Evolutionary conservation across 2,888 invertebrate genomes (phyloP).

Genomic region (Metopia argyrocephala): DNA sequence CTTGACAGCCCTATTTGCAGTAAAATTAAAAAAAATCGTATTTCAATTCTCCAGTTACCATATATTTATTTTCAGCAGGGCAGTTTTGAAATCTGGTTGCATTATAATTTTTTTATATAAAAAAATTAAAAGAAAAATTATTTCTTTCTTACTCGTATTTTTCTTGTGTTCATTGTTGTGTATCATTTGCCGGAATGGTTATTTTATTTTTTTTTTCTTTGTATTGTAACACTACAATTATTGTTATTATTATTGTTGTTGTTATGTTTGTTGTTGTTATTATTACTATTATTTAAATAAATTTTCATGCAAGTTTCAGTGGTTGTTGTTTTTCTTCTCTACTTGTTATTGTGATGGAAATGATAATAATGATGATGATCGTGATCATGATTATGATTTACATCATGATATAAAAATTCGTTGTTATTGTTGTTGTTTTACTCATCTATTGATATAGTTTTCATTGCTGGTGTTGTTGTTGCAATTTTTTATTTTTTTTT

Average conservation of each 20-base stretch:
- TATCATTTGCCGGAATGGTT: constrained; percentile 24
- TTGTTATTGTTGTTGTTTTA: neutral
- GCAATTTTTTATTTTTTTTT: constrained; percentile 11
- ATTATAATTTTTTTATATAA: neutral
- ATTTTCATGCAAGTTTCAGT: constrained; percentile 41
- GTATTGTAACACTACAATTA: neutral
- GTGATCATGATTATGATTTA: neutral
- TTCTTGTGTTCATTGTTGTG: constrained; percentile 45
- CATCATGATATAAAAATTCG: neutral
- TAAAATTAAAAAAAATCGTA: too few relatives aligned
- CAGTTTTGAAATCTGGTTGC: neutral
- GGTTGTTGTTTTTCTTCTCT: constrained; percentile 22
- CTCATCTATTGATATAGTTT: too few relatives aligned
- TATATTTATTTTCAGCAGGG: neutral
- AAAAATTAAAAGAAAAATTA: neutral
- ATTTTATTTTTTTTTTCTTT: constrained; percentile 8
- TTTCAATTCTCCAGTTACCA: too few relatives aligned
- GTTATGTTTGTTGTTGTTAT: constrained; percentile 14
- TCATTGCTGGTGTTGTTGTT: neutral
- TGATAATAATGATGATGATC: neutral
- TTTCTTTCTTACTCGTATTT: constrained; percentile 21
- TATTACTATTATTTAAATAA: constrained; percentile 42
- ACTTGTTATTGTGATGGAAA: neutral
- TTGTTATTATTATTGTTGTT: constrained; percentile 30
- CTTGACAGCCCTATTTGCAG: too few relatives aligned